phyloP scores from a whole-genome alignment of 2,113 vertebrate genomes.

The Xiphorhynchus elegans region DNA sequence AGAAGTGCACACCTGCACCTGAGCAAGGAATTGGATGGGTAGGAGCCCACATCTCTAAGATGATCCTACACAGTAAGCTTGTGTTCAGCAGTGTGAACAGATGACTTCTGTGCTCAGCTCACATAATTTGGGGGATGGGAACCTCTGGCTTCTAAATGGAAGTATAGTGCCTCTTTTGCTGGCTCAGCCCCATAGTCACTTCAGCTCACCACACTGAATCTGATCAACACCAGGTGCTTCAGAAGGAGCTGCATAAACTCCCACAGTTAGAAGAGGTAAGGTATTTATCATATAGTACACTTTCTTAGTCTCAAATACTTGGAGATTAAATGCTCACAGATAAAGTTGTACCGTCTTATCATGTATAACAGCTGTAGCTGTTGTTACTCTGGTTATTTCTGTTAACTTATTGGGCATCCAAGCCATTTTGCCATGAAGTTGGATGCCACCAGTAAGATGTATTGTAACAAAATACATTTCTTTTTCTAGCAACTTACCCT shows the following conservation, averaged over 20 bases:
- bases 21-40: not conserved
- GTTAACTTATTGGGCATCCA: not conserved
- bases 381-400: not conserved
- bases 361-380: not conserved
- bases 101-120: not conserved
- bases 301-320: not conserved
- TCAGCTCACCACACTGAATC: not conserved
- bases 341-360: not conserved
- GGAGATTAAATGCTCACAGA: not conserved
- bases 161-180: not conserved
- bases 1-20: not conserved
- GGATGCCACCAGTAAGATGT: not conserved
- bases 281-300: not conserved
- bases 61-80: not conserved
- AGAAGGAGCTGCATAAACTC: not conserved
- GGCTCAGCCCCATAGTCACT: not conserved
- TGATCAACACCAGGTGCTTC: not conserved
- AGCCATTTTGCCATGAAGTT: not conserved
- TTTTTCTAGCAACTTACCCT: not conserved
- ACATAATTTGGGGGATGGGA: not conserved
- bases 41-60: not conserved
- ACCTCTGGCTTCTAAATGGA: not conserved
- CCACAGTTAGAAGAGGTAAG: not conserved
- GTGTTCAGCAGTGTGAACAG: not conserved
- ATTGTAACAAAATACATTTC: not conserved